phyloP scores from a whole-genome alignment of 2,797 vertebrate genomes.

The Oophaga sylvatica region DNA sequence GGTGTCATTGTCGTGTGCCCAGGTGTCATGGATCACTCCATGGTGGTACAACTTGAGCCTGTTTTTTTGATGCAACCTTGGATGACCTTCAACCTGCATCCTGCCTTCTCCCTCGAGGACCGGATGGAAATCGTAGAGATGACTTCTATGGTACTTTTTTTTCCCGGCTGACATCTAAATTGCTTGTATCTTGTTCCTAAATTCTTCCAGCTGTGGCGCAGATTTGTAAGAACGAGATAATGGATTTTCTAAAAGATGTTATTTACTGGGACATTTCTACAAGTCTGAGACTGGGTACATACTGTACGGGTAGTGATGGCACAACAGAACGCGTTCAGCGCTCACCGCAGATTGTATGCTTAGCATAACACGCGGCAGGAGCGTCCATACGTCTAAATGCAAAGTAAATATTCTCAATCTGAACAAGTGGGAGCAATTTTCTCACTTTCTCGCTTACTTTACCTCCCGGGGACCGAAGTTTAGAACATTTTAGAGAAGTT shows the following conservation, averaged over 20 bases:
- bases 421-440: not conserved
- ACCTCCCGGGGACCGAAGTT: not conserved
- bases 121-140: not conserved
- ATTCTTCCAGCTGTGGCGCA: constrained; percentile 13
- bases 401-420: not conserved
- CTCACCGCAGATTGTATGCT: constrained; percentile 14
- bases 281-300: not conserved
- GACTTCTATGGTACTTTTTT: not conserved
- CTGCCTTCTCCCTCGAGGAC: not conserved
- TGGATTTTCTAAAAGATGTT: constrained; percentile 17
- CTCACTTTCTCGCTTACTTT: not conserved
- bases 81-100: not conserved
- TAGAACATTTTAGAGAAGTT: not conserved
- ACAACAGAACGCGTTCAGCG: not conserved
- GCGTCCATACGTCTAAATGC: not conserved
- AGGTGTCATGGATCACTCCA: not conserved
- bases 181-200: not conserved
- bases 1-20: not conserved
- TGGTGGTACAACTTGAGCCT: not conserved
- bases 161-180: not conserved
- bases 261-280: not conserved
- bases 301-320: not conserved
- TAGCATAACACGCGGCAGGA: constrained; percentile 21
- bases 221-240: constrained; percentile 19
- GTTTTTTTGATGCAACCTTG: not conserved